These are phyloP conservation scores for Podarcis lilfordi DNA, from an alignment of 2,797 vertebrate species.

Conservation along the genomic window DNA sequence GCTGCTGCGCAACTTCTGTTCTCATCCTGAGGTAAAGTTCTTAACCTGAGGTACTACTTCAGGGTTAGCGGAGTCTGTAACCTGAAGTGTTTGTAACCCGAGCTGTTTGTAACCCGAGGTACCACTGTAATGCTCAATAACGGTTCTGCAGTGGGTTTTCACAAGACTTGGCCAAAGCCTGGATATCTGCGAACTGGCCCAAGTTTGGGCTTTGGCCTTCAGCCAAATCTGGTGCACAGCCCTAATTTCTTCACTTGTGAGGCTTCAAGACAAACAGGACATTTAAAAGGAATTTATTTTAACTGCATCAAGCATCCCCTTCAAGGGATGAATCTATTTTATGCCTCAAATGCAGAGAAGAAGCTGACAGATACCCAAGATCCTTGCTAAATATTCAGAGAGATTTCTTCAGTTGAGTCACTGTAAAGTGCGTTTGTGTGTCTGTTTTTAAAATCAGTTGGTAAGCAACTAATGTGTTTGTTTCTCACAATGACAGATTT, in stretches of 20 bases:
- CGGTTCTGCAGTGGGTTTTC: no score
- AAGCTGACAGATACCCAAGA: background rate
- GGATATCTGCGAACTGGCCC: no score
- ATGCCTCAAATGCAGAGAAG: background rate
- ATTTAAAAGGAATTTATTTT: background rate
- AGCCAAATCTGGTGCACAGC: no score
- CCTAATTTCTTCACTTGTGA: background rate
- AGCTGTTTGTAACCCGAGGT: no score
- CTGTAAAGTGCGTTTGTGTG: background rate
- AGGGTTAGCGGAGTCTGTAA: no score
- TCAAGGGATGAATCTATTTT: background rate
- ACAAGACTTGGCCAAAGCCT: no score
- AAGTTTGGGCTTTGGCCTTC: no score
- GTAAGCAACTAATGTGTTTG: background rate
- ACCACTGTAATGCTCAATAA: no score
- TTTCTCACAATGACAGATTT: fast-evolving
- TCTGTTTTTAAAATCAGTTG: background rate
- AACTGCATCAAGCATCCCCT: background rate
- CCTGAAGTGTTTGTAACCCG: no score
- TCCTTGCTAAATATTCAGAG: slow-evolving; percentile 3
- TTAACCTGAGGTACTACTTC: no score
- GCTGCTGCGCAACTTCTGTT: no score
- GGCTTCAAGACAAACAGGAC: background rate
- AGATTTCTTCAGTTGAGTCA: slow-evolving; percentile 12
- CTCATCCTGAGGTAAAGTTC: no score